phyloP scores from a whole-genome alignment of 2,113 vertebrate species.

The Jacana jacana region DNA sequence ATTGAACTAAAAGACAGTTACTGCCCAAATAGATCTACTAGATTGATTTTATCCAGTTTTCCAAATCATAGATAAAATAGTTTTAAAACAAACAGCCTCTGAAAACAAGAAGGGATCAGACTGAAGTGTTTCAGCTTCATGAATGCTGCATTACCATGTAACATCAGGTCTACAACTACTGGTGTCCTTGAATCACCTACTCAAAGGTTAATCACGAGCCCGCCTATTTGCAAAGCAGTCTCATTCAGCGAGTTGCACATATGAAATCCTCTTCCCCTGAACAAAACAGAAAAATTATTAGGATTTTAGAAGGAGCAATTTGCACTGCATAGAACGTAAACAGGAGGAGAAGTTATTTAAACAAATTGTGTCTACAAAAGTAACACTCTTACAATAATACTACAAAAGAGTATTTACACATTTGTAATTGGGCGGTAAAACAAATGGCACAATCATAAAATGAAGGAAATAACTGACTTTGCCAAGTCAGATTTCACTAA shows the following conservation, averaged over 20 bases:
- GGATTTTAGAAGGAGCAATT: neutral
- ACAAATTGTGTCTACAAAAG: neutral
- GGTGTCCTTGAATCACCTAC: neutral
- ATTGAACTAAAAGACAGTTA: neutral
- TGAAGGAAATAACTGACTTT: neutral
- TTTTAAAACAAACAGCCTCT: neutral
- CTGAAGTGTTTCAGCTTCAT: neutral
- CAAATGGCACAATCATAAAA: neutral
- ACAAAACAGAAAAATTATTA: neutral
- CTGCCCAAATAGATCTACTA: neutral
- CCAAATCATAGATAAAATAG: neutral
- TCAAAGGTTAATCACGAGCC: neutral
- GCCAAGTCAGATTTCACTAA: neutral
- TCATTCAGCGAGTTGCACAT: neutral
- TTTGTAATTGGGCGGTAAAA: conserved; percentile 1
- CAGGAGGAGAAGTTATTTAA: neutral
- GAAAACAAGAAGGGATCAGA: neutral
- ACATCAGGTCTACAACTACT: neutral
- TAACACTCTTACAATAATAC: neutral
- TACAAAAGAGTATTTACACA: neutral
- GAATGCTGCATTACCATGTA: neutral
- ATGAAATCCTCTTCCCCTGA: neutral
- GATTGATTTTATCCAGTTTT: neutral
- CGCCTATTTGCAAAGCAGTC: neutral
- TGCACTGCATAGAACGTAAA: neutral